Evolutionary conservation across 2,888 invertebrate species (phyloP), one percentile per base, ranked within the genome.

Genomic region (Mesoligia furuncula): DNA sequence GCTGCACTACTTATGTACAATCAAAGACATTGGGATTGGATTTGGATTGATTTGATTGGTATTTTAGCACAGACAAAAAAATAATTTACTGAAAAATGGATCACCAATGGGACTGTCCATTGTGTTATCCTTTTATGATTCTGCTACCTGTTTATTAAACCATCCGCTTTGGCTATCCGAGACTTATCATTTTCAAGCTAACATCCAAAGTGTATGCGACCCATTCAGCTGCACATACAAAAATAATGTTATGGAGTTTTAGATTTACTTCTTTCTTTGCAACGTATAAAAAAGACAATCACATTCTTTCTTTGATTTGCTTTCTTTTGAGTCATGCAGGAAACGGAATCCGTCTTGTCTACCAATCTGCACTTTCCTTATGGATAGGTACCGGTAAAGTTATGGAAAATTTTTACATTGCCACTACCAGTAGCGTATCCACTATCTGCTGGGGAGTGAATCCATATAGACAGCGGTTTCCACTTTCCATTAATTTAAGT

Each of bases 361-460:
- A n/a, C 31, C 6, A 17, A 36, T 36, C 31, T 36, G 3, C 3
- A 24, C 3, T 31, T 51, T 31, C 4, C 20, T 31, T 20, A 13
- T 13, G 17, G 6, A 1, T 57, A 27, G 57, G 13, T n/a, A n/a
- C 20, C 2, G 1, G 15, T 42, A 15, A 31, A 42, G 17, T 45
- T 11, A 20, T 11, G 5, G 2, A 42, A 20, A 42, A 1, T 24
- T 31, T 57, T 42, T 36, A 31, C 2, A 5, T 64, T 31, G 17
- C 45, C 6, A 31, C 3, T 31, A 13, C 9, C 4, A 1, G 24
- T 31, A 68, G 13, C 4, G 15, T 15, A 27, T 31, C 17, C 1
- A 0, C 3, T 0, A 20, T 42, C 9, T n/a, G 15, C 5, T 36
- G 1, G 0, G n/a, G 11, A 45, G 1, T 8, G 4, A 11, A 17